These are phyloP conservation scores for Dryobates pubescens DNA, from an alignment of 2,797 vertebrate species.

Conservation along the genomic window DNA sequence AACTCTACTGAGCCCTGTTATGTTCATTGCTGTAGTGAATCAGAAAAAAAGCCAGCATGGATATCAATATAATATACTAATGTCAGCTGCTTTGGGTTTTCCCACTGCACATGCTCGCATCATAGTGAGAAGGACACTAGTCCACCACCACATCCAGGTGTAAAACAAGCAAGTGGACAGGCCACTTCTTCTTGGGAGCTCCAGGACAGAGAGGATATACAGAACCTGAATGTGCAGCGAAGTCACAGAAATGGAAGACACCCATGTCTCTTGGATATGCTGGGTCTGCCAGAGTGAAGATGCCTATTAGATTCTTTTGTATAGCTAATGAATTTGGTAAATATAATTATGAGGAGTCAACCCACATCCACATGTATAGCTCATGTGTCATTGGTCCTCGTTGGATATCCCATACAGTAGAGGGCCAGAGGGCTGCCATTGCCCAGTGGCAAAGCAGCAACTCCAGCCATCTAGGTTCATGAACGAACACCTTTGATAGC, in stretches of 20 bases:
- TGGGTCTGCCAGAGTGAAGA: neutral
- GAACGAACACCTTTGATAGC: neutral
- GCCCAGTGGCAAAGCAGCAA: neutral
- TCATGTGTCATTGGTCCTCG: neutral
- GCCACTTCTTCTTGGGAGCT: neutral
- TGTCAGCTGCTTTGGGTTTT: neutral
- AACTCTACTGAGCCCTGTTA: neutral
- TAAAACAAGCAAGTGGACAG: neutral
- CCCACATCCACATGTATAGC: neutral
- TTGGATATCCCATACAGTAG: neutral
- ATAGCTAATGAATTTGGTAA: neutral
- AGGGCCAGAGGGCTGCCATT: neutral
- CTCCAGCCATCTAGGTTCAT: neutral
- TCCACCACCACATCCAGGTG: neutral
- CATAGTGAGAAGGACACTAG: neutral
- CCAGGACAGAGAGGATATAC: neutral
- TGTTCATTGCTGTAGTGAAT: neutral
- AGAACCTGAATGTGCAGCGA: neutral
- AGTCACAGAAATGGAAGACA: neutral
- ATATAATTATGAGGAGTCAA: neutral
- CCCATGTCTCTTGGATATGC: accelerated
- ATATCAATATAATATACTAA: neutral
- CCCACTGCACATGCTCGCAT: accelerated
- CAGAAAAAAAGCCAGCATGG: neutral
- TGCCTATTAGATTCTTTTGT: neutral